Evolutionary conservation across 2,797 vertebrate genomes (phyloP), one percentile per base, ranked within the genome.

Genomic region (Phataginus tetradactyla): DNA sequence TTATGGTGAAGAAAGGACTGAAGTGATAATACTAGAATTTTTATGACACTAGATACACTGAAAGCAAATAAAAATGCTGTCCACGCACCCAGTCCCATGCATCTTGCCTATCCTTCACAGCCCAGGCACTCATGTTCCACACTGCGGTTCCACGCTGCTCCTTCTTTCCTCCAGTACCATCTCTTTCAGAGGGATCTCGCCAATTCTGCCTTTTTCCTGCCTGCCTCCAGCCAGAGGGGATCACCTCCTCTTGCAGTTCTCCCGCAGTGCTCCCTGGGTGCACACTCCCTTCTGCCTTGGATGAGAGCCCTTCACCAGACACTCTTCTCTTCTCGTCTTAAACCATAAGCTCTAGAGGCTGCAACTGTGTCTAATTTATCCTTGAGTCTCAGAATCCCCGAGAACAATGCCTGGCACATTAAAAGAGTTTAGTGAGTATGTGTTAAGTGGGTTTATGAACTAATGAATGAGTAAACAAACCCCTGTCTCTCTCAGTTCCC

Each of bases 301-400:
- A 6, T 20, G 20, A 51, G 34, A 61, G 55, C 32, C 83, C 25
- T 93, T 78, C 1, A 2, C 25, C 10, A 64, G 34, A 45, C 45
- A 11, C 11, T 45, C 45, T 45, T 45, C 51, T 61, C 45, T 57
- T 53, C 49, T 71, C 29, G 11, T 79, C 75, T 92, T 51, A 42
- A 77, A 51, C 25, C 55, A 5, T 37, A 66, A 79, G 49, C 39
- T 79, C 61, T 86, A 53, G 81, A 79, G 53, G 49, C 75, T 39
- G 10, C 79, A 79, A 53, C 75, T 91, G 8, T 87, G 78, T 83
- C 81, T 88, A 7, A 86, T 91, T 97, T 93, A 63, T 91, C 89
- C 77, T 68, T 57, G 83, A 93, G 66, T 49, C 42, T 86, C 83
- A 81, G 83, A 80, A 64, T 83, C 63, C 77, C n/a, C 12, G 72